Evolutionary conservation across 2,113 vertebrate species (phyloP), one percentile per base, ranked within the genome.

Genomic region (Sisor rabdophorus): DNA sequence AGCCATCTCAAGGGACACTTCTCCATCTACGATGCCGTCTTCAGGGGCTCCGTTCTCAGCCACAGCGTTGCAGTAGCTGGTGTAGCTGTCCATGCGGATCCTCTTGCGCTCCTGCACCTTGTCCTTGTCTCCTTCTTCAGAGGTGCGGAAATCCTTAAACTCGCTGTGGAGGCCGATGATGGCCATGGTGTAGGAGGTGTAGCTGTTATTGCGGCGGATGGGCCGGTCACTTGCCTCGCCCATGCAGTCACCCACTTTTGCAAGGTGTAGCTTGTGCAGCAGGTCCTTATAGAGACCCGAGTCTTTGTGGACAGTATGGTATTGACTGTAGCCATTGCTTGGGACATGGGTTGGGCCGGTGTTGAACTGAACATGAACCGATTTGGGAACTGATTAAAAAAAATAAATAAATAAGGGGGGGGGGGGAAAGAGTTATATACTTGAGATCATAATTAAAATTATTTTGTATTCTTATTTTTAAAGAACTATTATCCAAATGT

Each of bases 181-280:
- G 13, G 97, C 95, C 96, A 98, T 98, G 54, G 97, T 99, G 84
- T 99, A 99, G 16, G 96, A 98, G 2, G 97, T 98, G 76, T 99
- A 99, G 88, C 97, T 98, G 87, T 98, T 99, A 86, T 98, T 98
- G 71, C 97, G 94, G 1, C 96, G 87, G 80, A 98, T 89, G 2
- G 97, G 97, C 40, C 93, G 91, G 80, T 96, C 95, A 0, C 90
- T 92, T 0, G 90, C 93, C 73, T 99, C 96, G 0, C 97, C 96
- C 95, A 97, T 96, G 89, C 96, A 98, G 88, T 99, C 97, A 0
- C 95, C 95, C 71, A 98, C 93, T 84, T 97, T 98, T 83, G 96
- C 95, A 68, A 98, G 89, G 80, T 99, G 97, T 61, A 99, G 91
- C 54, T 98, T 99, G 56, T 99, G 97, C 24, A 99, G 92, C 17